Evolutionary conservation across 1,140 invertebrate species (phyloP).

Genomic region (Lucilia cuprina): DNA sequence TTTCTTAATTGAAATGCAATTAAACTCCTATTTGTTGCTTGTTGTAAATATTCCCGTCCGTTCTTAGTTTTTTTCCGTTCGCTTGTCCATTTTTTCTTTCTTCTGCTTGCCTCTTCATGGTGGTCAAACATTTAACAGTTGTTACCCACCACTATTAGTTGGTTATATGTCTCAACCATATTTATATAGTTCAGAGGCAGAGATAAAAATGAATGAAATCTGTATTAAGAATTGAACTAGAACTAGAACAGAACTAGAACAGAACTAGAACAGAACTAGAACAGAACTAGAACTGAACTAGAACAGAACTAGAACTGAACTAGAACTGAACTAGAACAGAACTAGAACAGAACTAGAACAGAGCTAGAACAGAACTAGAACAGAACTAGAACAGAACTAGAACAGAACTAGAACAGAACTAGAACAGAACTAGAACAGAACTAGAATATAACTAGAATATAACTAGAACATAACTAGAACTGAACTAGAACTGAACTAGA

Average conservation of each 20-base stretch:
- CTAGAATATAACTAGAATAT: no score
- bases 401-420: no score
- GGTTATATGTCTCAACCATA: neutral
- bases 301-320: no score
- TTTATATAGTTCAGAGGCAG: neutral
- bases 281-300: no score
- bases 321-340: no score
- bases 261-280: no score
- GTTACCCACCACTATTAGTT: slow-evolving; percentile 1
- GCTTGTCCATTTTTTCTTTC: neutral
- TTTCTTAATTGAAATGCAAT: neutral
- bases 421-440: no score
- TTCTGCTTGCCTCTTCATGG: neutral
- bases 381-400: no score
- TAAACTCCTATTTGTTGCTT: neutral
- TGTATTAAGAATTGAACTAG: neutral
- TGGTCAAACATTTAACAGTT: slow-evolving; percentile 5
- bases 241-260: neutral
- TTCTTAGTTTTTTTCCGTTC: neutral
- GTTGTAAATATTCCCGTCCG: neutral
- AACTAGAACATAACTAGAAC: no score
- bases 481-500: no score
- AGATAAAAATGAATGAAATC: neutral
- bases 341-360: no score
- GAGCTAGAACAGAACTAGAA: no score